Conservation (phyloP, 1,140 invertebrate species). For the Bombus waltoni region DNA sequence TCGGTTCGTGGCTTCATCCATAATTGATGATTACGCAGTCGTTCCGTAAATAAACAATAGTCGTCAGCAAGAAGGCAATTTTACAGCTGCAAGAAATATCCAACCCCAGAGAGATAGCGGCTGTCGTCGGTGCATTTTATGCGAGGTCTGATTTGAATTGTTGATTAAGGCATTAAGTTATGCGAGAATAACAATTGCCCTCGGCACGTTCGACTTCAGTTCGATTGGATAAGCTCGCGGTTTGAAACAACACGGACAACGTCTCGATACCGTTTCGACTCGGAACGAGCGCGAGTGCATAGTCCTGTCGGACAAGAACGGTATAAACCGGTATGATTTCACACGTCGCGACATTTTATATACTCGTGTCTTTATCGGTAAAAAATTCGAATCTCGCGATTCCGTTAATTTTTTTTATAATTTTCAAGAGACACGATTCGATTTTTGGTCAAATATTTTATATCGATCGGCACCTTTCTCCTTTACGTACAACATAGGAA, state of each 20-base stretch:
- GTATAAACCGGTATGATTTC: not conserved
- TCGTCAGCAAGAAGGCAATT: conserved; percentile 36
- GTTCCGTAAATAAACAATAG: conserved; percentile 54
- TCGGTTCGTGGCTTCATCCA: conserved; percentile 52
- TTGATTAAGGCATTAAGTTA: conserved; percentile 68
- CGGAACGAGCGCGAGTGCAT: not conserved
- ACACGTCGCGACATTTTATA: not conserved
- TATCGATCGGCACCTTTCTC: no score
- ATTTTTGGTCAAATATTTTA: not conserved
- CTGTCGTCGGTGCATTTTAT: conserved; percentile 58
- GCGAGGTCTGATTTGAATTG: conserved; percentile 67
- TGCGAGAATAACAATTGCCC: conserved; percentile 61
- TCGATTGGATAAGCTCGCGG: conserved; percentile 3
- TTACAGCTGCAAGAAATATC: conserved; percentile 31
- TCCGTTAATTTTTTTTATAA: not conserved
- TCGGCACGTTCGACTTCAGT: conserved; percentile 7
- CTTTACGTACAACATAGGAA: not conserved
- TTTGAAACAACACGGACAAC: conserved; percentile 16
- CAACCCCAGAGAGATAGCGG: not conserved
- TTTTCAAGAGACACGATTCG: no score
- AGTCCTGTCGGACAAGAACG: conserved; percentile 1
- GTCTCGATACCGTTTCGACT: conserved; percentile 3
- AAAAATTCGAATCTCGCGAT: not conserved
- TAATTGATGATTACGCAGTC: conserved; percentile 56
- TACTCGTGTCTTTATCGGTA: not conserved